A percentile compares a stretch with the other conserved stretches of the same genome.
phyloP scores from a whole-genome alignment of 2,797 vertebrate species.

The Myotis myotis region DNA sequence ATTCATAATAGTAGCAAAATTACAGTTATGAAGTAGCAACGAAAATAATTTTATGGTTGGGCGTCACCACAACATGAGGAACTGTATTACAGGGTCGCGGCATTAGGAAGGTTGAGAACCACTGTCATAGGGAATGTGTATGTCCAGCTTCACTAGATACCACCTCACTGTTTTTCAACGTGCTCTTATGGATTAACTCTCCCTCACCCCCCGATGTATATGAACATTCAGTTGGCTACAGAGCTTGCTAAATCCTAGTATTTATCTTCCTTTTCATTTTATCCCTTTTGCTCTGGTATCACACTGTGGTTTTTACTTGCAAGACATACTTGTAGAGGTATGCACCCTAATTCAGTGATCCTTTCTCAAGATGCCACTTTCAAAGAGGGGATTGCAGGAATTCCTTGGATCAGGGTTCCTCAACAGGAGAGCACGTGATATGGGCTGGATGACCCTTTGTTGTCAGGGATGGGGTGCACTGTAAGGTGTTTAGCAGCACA shows the following conservation, averaged over 20 bases:
- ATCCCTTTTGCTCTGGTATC: background rate
- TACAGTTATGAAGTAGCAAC: too few relatives aligned
- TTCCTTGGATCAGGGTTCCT: too few relatives aligned
- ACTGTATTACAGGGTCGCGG: too few relatives aligned
- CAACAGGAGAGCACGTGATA: background rate
- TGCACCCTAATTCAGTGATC: background rate
- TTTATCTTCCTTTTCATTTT: background rate
- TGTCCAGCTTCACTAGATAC: background rate
- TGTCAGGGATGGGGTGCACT: fast-evolving
- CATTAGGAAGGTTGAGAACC: too few relatives aligned
- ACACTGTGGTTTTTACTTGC: background rate
- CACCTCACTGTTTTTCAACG: background rate
- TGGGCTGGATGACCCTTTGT: background rate
- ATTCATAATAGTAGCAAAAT: too few relatives aligned
- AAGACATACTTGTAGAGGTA: background rate
- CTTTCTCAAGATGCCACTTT: background rate
- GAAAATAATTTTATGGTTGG: too few relatives aligned
- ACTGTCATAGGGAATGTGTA: background rate
- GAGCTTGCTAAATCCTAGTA: background rate
- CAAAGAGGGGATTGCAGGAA: background rate
- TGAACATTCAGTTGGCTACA: background rate
- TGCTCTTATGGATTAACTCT: background rate
- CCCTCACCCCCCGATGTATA: background rate
- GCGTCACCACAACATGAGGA: too few relatives aligned
- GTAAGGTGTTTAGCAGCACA: background rate